Base-by-base conservation (phyloP, 2,797 vertebrate genomes). In the Sebastes ruberrimus region DNA sequence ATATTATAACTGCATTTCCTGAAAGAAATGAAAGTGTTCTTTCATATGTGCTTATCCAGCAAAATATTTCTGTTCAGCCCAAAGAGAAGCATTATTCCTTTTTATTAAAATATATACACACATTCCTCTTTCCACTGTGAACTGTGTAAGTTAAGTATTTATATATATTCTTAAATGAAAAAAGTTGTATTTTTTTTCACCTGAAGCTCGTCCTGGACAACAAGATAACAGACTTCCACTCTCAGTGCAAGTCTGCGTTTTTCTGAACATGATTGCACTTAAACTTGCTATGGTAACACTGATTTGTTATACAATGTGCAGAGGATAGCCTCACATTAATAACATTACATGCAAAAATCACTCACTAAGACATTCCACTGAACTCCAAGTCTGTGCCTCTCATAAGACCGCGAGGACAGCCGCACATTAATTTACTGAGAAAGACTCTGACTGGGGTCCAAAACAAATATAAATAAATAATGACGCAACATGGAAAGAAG, bases 221-320 rank as follows among this genome's bases (percentile, higher is more conserved):
- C 92, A 91, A 94, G 94, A 96, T 92, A 91, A 95, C 95, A 95
- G 92, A 96, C 90, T 85, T 95, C 94, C 89, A 94, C 92, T 94
- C 92, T 93, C 84, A 93, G 94, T 94, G 94, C 95, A 96, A 95
- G 96, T 95, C 93, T 95, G 95, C 91, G 90, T 95, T 95, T 18
- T 96, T 95, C 81, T 92, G 92, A 95, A 95, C 96, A 96, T 96
- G 97, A 97, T 96, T 97, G 94, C 97, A 97, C 96, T 97, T 97
- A 96, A 93, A 94, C 91, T 94, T 88, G 88, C 87, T 85, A 93
- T 94, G 91, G 95, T 96, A 97, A 98, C 97, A 98, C 97, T 97
- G 97, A 96, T 96, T 96, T 94, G 96, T 95, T 97, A 83, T 95
- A 97, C 95, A 96, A 96, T 95, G 97, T 95, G 96, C 95, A 95